A percentile compares a stretch with the other conserved stretches of the same genome.
Evolutionary conservation across 1,140 invertebrate species (phyloP).

Genomic region (Drosophila kohkoa): DNA sequence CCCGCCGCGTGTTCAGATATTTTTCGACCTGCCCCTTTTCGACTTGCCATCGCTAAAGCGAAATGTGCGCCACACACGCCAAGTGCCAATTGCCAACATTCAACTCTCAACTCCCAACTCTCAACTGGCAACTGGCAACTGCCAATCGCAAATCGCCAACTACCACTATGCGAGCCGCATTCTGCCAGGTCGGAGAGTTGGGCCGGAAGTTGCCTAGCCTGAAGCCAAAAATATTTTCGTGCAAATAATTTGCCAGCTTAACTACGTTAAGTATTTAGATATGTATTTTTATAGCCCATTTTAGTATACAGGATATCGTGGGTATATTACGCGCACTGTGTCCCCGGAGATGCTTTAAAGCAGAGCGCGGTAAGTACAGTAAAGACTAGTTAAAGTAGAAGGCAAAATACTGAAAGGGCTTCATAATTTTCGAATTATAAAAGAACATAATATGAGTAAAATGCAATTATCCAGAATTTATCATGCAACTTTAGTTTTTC

Average conservation of each 20-base stretch:
- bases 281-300: constrained; percentile 63
- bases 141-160: constrained; percentile 11
- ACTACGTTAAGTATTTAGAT: constrained; percentile 70
- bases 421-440: no score
- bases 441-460: no score
- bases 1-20: neutral
- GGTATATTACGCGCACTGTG: neutral
- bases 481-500: no score
- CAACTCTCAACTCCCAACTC: neutral
- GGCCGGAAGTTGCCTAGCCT: constrained; percentile 66
- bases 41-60: constrained; percentile 27
- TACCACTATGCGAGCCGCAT: constrained; percentile 6
- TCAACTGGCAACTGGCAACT: constrained; percentile 22
- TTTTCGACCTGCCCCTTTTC: constrained; percentile 22
- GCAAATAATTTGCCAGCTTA: constrained; percentile 81
- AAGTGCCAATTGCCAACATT: constrained; percentile 64
- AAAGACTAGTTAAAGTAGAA: neutral
- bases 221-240: constrained; percentile 77
- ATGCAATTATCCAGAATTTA: no score
- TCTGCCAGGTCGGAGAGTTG: constrained; percentile 12
- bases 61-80: constrained; percentile 80
- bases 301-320: constrained; percentile 47
- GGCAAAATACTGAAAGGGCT: no score
- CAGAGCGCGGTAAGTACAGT: neutral
- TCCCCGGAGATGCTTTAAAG: neutral